Conservation (phyloP, 2,888 invertebrate genomes). For the Mayetiola destructor region DNA sequence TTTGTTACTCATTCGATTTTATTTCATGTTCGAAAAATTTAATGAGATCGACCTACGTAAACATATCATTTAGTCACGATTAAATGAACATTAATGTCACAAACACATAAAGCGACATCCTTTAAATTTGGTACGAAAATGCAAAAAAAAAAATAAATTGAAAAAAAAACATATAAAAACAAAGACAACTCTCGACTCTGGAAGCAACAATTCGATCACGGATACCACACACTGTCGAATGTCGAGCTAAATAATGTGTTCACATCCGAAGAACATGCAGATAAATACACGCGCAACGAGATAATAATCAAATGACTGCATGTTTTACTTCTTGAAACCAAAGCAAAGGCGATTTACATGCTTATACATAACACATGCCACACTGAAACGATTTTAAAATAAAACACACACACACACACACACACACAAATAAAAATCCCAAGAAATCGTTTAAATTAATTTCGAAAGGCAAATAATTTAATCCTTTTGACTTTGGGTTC, state of each 20-base stretch:
- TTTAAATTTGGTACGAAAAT: no score
- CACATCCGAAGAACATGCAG: no score
- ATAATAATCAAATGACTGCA: constrained; percentile 1
- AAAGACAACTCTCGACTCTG: no score
- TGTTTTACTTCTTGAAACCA: no score
- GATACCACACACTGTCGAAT: no score
- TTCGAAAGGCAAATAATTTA: constrained; percentile 7
- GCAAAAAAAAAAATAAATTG: no score
- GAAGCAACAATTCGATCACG: no score
- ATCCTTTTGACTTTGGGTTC: not conserved
- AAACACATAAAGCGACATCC: not conserved
- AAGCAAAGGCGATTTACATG: constrained; percentile 7
- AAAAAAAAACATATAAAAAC: no score
- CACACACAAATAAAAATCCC: no score
- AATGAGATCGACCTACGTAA: constrained; percentile 12
- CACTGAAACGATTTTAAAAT: not conserved
- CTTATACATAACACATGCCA: not conserved
- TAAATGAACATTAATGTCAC: constrained; percentile 9
- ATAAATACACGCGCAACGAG: not conserved
- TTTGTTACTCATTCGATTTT: no score
- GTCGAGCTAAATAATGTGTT: no score
- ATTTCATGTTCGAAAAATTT: constrained; percentile 7
- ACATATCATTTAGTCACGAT: constrained; percentile 13
- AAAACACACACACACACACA: no score
- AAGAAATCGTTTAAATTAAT: constrained; percentile 4